Evolutionary conservation across 2,797 vertebrate genomes (phyloP).

Genomic region (Tauraco hartlaubi): DNA sequence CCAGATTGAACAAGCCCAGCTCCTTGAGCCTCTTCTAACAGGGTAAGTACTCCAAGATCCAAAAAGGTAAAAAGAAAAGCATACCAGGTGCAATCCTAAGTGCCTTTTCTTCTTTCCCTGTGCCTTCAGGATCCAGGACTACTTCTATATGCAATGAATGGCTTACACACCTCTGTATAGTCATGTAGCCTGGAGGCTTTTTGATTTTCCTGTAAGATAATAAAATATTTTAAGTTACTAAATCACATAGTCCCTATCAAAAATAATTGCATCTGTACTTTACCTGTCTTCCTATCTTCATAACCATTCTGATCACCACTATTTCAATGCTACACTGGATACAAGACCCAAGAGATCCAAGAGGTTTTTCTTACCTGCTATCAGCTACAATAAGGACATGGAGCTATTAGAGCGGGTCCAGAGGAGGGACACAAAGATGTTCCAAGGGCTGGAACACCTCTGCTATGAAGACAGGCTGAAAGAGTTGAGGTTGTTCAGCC

Average conservation of each 20-base stretch:
- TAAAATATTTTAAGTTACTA: background rate
- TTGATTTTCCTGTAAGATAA: background rate
- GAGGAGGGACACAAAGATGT: no score
- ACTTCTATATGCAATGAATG: background rate
- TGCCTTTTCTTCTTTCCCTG: background rate
- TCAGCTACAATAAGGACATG: background rate
- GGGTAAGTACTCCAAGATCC: background rate
- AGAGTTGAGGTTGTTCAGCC: no score
- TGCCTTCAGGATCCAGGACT: background rate
- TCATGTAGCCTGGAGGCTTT: background rate
- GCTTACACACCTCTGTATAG: background rate
- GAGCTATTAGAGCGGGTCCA: no score
- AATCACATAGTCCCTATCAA: background rate
- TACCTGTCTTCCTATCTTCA: background rate
- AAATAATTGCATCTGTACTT: background rate
- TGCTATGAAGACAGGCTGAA: no score
- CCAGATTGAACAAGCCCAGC: background rate
- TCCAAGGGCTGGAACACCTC: no score
- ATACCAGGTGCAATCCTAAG: background rate
- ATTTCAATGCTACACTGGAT: background rate
- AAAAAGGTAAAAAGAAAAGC: background rate
- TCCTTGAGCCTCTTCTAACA: background rate
- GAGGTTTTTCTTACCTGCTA: background rate
- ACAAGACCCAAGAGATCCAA: background rate
- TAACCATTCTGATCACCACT: background rate